These are phyloP conservation scores for Acropora tenuis DNA, from an alignment of 64 coral and sea anemone genomes.

Conservation along the genomic window DNA sequence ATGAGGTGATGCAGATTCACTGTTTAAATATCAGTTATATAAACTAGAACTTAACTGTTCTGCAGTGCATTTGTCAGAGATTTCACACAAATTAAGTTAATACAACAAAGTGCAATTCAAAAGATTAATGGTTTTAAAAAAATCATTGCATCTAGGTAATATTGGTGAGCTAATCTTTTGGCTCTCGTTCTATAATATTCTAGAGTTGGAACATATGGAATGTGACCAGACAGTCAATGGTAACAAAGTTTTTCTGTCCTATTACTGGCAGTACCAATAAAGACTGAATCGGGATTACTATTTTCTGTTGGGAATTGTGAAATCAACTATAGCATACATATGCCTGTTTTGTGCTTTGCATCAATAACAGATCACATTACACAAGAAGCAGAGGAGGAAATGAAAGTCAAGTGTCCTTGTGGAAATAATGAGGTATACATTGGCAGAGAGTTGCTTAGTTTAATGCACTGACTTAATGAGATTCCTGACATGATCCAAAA, in stretches of 20 bases:
- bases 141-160: neutral
- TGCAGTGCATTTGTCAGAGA: too few species aligned
- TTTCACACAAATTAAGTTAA: too few species aligned
- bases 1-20: too few species aligned
- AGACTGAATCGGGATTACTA: neutral
- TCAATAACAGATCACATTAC: neutral
- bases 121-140: too few species aligned
- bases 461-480: too few species aligned
- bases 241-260: neutral
- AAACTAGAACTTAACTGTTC: too few species aligned
- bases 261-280: neutral
- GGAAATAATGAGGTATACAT: conserved; percentile 20
- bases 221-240: conserved; percentile 5
- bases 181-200: neutral
- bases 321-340: neutral
- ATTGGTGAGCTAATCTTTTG: neutral
- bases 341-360: neutral
- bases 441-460: too few species aligned
- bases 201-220: conserved; percentile 47
- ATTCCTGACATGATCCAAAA: too few species aligned
- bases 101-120: too few species aligned
- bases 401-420: conserved; percentile 37
- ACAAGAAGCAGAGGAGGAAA: conserved; percentile 12
- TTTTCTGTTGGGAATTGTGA: neutral
- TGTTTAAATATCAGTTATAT: too few species aligned